Evolutionary conservation across 1,140 invertebrate species (phyloP).

Genomic region (Sycophila sp.): DNA sequence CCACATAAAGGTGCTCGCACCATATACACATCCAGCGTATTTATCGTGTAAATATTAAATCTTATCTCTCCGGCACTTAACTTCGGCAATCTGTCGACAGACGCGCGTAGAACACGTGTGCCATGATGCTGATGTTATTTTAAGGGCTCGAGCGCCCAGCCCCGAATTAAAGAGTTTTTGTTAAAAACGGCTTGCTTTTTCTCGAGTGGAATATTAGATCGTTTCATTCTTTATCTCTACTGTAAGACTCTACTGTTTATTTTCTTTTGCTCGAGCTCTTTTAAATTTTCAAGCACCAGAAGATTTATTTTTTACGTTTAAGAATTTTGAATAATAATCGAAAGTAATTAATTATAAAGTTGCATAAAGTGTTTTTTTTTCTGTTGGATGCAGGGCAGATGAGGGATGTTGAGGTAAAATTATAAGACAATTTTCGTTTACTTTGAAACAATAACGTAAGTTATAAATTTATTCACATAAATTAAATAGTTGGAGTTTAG

Average conservation of each 20-base stretch:
- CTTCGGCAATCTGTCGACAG: conserved; percentile 32
- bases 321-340: no score
- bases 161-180: not conserved
- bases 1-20: no score
- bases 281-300: no score
- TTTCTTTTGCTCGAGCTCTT: no score
- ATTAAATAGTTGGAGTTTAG: conserved; percentile 59
- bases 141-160: conserved; percentile 5
- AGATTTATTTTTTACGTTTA: no score
- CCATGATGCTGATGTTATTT: conserved; percentile 27
- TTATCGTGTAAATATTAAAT: conserved; percentile 31
- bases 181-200: conserved; percentile 2
- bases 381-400: not conserved
- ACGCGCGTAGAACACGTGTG: not conserved
- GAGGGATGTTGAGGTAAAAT: conserved; percentile 16
- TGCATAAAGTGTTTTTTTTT: conserved; percentile 5
- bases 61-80: conserved; percentile 29
- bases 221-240: not conserved
- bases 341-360: no score
- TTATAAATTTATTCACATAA: conserved; percentile 66
- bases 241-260: not conserved
- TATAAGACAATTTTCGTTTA: conserved; percentile 44
- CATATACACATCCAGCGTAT: not conserved
- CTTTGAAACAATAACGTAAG: conserved; percentile 65
- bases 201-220: not conserved